These are phyloP conservation scores for Netelia inedita DNA, from an alignment of 2,888 invertebrate species.

Conservation along the genomic window DNA sequence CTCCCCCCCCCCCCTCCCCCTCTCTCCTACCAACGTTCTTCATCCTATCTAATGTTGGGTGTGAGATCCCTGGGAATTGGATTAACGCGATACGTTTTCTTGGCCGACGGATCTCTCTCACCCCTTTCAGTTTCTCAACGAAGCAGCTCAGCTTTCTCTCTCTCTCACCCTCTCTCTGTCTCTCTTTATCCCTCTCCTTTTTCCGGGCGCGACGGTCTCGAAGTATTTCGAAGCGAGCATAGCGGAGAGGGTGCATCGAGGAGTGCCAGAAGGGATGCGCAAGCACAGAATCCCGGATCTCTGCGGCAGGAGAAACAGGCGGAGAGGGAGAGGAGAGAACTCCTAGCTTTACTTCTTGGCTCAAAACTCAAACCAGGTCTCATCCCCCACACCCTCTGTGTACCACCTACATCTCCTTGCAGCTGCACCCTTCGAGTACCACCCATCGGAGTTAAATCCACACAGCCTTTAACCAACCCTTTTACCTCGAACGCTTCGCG, in stretches of 20 bases:
- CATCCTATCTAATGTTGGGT: constrained; percentile 38
- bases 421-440: constrained; percentile 21
- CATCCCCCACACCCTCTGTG: constrained; percentile 17
- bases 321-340: background rate
- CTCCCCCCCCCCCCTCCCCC: background rate
- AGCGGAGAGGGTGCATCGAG: constrained; percentile 11
- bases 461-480: background rate
- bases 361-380: constrained; percentile 46
- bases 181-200: constrained; percentile 55
- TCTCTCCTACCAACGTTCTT: constrained; percentile 1
- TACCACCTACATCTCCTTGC: constrained; percentile 18
- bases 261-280: constrained; percentile 63
- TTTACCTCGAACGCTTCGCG: background rate
- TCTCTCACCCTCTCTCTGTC: constrained; percentile 38
- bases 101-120: constrained; percentile 64
- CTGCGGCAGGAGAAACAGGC: constrained; percentile 26
- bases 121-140: constrained; percentile 50
- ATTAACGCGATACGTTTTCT: constrained; percentile 71
- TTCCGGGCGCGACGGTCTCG: constrained; percentile 41
- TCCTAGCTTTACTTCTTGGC: constrained; percentile 59
- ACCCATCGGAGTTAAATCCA: constrained; percentile 14
- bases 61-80: constrained; percentile 65
- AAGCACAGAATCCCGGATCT: constrained; percentile 51
- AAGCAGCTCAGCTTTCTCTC: constrained; percentile 2
- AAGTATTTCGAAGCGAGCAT: constrained; percentile 32